Base-by-base conservation (phyloP, 2,113 vertebrate species). In the Acanthochromis polyacanthus region DNA sequence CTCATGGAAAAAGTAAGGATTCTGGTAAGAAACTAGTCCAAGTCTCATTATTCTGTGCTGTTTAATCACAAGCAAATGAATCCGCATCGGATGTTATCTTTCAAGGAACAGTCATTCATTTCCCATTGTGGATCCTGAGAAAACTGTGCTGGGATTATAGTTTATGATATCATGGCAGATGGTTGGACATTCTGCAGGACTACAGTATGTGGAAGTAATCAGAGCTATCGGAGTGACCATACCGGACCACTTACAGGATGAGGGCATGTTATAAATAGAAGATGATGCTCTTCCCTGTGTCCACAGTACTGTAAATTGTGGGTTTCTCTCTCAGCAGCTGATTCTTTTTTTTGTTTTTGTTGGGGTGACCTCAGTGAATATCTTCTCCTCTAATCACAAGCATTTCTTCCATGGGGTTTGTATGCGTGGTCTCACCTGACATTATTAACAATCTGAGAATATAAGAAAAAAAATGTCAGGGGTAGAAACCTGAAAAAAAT, bases 341-440 rank as follows among this genome's bases (percentile, higher is more conserved):
- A 94, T 30, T 5, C 5, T 30, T 30, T 95, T 94, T 93, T 95
- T 95, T 93, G 91, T 93, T 91, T 94, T 94, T 95, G 94, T 95
- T 91, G 93, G 93, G 92, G 57, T 81, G 78, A 83, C 32, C 23
- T 86, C 74, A 82, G 58, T 74, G 64, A 76, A 76, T 62, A 78
- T 84, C 48, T 75, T 83, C 73, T 83, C 52, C 36, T 78, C 12
- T 73, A 82, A 84, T 84, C 78, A 68, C 20, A 25, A 2, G n/a
- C 48, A 17, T 46, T 79, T 70, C 74, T 80, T 77, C 79, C 46
- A 25, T 15, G 50, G 63, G 70, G 59, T 67, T 76, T 88, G 46
- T 70, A 56, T 74, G 78, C 64, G 62, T 67, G 1, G 8, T 36
- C 32, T 36, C 74, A 58, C 82, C 72, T 81, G 59, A 59, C 55